Percentiles rank a stretch among this genome's conserved stretches.
These are phyloP conservation scores for Nomada ferruginata DNA, from an alignment of 2,888 invertebrate species.

Conservation along the genomic window DNA sequence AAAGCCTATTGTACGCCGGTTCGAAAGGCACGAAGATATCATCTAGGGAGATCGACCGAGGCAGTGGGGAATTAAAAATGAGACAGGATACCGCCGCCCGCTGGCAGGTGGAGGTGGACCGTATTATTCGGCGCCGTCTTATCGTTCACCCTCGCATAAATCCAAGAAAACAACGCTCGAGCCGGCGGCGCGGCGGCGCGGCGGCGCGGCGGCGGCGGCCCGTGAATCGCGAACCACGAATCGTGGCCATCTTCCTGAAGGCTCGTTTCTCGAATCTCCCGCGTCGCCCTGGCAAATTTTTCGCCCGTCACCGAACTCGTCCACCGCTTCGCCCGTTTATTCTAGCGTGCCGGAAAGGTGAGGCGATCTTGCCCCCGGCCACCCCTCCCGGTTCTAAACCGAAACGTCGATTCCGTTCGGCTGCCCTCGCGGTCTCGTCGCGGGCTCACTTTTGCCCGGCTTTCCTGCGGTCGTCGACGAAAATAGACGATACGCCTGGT, in stretches of 20 bases:
- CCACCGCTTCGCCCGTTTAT: not conserved
- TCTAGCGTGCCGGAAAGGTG: too few relatives aligned
- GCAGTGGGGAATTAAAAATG: slow-evolving; percentile 72
- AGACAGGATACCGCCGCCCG: slow-evolving; percentile 66
- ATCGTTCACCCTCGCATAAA: slow-evolving; percentile 78
- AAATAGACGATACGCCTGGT: slow-evolving; percentile 68
- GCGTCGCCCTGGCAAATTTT: slow-evolving; percentile 24
- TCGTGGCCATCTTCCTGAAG: slow-evolving; percentile 33
- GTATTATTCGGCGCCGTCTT: slow-evolving; percentile 77
- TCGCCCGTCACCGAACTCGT: slow-evolving; percentile 17
- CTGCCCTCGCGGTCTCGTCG: slow-evolving; percentile 53
- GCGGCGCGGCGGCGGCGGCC: not conserved
- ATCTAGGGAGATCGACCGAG: slow-evolving; percentile 70
- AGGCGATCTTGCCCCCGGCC: not conserved
- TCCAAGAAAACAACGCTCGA: slow-evolving; percentile 75
- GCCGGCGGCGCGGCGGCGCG: slow-evolving; percentile 45
- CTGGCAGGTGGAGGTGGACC: slow-evolving; percentile 77
- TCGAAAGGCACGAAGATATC: slow-evolving; percentile 65
- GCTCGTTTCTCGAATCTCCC: slow-evolving; percentile 23
- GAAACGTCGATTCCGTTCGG: not conserved
- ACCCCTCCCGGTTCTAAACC: too few relatives aligned
- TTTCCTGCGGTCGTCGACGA: slow-evolving; percentile 68
- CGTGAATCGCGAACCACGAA: slow-evolving; percentile 42
- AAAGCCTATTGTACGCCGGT: slow-evolving; percentile 59
- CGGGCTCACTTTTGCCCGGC: slow-evolving; percentile 60